Conservation (phyloP, 2,888 invertebrate species). For the Drosophila ezoana region DNA sequence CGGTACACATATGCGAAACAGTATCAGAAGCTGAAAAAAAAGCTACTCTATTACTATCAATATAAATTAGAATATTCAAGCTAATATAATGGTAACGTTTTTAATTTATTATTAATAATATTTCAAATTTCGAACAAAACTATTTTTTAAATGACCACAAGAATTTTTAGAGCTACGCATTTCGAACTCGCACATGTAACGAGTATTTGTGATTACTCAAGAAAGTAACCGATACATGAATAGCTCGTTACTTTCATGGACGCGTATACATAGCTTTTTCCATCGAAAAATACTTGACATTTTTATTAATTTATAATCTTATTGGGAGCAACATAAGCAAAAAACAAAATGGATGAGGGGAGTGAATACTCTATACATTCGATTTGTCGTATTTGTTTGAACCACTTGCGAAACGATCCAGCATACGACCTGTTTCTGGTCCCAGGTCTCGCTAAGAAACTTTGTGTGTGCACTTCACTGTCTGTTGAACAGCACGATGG, state of each 20-base stretch:
- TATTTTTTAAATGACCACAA: neutral
- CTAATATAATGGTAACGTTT: no score
- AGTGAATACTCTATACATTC: slow-evolving; percentile 68
- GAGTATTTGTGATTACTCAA: slow-evolving; percentile 17
- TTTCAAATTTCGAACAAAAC: no score
- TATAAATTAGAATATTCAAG: no score
- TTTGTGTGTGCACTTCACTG: slow-evolving; percentile 80
- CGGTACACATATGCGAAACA: no score
- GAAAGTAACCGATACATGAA: slow-evolving; percentile 39
- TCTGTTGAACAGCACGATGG: slow-evolving; percentile 81
- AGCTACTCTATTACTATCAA: no score
- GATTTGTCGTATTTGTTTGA: slow-evolving; percentile 82
- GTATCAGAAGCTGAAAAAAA: no score
- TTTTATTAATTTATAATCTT: slow-evolving; percentile 8
- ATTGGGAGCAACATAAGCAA: slow-evolving; percentile 11
- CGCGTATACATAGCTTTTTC: slow-evolving; percentile 51
- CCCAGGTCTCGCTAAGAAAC: slow-evolving; percentile 79
- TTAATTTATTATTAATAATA: no score
- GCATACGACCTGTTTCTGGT: slow-evolving; percentile 74
- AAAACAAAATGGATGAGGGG: slow-evolving; percentile 54
- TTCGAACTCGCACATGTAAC: slow-evolving; percentile 11
- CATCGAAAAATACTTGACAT: slow-evolving; percentile 22
- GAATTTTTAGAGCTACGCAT: neutral
- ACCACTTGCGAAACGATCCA: slow-evolving; percentile 63
- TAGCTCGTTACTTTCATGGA: slow-evolving; percentile 43